These are phyloP conservation scores for Cyprinodon variegatus DNA, from an alignment of 2,113 vertebrate species.

Conservation along the genomic window DNA sequence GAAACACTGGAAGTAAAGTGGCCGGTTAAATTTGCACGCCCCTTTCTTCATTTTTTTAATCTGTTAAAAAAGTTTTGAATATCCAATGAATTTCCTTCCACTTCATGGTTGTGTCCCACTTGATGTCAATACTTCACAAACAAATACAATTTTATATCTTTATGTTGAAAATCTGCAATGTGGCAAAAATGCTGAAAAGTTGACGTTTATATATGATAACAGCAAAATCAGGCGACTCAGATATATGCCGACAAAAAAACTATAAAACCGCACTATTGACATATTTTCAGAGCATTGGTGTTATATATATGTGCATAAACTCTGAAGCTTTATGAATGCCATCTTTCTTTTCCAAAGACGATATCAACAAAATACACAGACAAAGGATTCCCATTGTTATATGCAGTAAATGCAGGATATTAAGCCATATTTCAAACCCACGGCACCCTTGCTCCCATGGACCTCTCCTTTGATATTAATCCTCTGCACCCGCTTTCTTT, in stretches of 20 bases:
- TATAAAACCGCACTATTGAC: conserved; percentile 16
- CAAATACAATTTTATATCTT: too few relatives aligned
- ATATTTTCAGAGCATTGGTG: not conserved
- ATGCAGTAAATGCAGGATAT: conserved; percentile 69
- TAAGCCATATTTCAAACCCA: conserved; percentile 73
- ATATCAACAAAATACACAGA: conserved; percentile 38
- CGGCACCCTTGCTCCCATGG: conserved; percentile 63
- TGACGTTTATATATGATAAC: not conserved
- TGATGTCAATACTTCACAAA: too few relatives aligned
- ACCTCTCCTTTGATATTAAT: conserved; percentile 65
- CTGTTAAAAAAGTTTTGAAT: too few relatives aligned
- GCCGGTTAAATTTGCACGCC: too few relatives aligned
- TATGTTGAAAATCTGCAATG: too few relatives aligned
- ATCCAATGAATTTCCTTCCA: too few relatives aligned
- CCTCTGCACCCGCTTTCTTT: conserved; percentile 25
- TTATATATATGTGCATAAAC: conserved; percentile 6
- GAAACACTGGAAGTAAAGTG: too few relatives aligned
- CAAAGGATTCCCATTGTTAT: conserved; percentile 37
- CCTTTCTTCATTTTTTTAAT: too few relatives aligned
- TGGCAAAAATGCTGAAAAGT: not conserved
- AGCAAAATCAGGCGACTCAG: not conserved
- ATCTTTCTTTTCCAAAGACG: conserved; percentile 39
- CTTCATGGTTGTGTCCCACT: too few relatives aligned
- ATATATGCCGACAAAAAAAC: not conserved
- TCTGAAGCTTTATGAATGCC: conserved; percentile 35